Conservation (phyloP, 2,113 vertebrate genomes). For the Oenanthe oenanthe region DNA sequence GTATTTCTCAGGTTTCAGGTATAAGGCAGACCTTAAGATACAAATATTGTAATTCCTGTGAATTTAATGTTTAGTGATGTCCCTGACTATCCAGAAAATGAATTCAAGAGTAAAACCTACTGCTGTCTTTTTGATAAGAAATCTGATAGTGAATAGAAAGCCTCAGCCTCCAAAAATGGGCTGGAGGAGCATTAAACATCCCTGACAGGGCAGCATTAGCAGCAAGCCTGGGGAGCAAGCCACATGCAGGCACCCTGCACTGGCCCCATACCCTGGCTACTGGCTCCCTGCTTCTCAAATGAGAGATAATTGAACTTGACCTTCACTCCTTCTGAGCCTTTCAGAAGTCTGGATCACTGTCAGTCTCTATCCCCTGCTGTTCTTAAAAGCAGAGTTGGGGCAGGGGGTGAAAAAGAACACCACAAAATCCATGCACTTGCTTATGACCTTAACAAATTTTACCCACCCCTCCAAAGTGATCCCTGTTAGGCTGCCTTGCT, state of each 20-base stretch:
- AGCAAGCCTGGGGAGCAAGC: neutral
- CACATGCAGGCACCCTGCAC: neutral
- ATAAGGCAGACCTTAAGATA: neutral
- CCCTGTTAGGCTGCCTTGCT: neutral
- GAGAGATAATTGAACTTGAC: slow-evolving; percentile 14
- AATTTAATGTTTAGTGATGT: neutral
- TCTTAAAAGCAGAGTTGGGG: neutral
- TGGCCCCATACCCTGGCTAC: neutral
- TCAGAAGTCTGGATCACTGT: neutral
- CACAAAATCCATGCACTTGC: neutral
- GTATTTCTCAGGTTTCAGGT: neutral
- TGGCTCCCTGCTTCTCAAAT: neutral
- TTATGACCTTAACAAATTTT: neutral
- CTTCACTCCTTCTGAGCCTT: neutral
- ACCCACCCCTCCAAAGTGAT: neutral
- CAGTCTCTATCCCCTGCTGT: neutral
- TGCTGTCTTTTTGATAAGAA: neutral
- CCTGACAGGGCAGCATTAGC: neutral
- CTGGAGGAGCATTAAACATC: neutral
- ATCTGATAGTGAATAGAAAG: neutral
- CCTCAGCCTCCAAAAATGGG: rapidly evolving
- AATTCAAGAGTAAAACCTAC: neutral
- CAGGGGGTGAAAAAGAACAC: neutral
- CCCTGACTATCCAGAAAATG: neutral
- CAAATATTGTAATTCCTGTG: rapidly evolving